Evolutionary conservation across 2,888 invertebrate genomes (phyloP).

Genomic region (Clistopyga incitator): DNA sequence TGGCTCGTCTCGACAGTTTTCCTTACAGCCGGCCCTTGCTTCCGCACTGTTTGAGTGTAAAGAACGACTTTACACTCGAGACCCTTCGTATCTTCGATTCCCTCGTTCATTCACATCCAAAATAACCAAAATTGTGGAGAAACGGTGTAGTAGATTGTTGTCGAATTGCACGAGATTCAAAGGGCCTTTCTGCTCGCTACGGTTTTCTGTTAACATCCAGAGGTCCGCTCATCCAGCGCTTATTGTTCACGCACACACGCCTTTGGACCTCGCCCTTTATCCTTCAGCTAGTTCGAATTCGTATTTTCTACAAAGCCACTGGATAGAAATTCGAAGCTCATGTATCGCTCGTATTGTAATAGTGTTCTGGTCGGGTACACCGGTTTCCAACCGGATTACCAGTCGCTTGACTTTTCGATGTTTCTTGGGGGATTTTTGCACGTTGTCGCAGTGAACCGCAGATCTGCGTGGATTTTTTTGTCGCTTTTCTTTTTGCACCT

Average conservation of each 20-base stretch:
- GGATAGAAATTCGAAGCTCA: constrained; percentile 10
- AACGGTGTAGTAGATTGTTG: constrained; percentile 26
- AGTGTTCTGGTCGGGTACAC: constrained; percentile 13
- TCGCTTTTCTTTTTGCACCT: background rate
- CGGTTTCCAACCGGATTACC: constrained; percentile 2
- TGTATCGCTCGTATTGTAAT: constrained; percentile 16
- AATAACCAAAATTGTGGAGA: constrained; percentile 64
- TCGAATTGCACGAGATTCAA: constrained; percentile 29
- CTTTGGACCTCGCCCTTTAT: constrained; percentile 29
- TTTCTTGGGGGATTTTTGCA: constrained; percentile 5
- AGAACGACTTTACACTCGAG: constrained; percentile 42
- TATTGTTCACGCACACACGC: constrained; percentile 61
- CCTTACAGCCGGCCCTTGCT: constrained; percentile 59
- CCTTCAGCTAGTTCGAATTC: background rate
- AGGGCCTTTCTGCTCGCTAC: background rate
- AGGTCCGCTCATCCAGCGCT: constrained; percentile 38
- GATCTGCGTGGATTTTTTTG: background rate
- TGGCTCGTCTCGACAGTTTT: constrained; percentile 49
- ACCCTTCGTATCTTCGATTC: constrained; percentile 25
- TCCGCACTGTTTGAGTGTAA: constrained; percentile 25
- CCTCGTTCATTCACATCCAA: constrained; percentile 46
- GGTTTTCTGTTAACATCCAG: background rate
- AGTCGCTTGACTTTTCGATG: constrained; percentile 15
- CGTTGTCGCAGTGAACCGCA: background rate
- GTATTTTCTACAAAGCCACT: background rate